Base-by-base conservation (phyloP, 2,888 invertebrate species). In the Coelopa pilipes region DNA sequence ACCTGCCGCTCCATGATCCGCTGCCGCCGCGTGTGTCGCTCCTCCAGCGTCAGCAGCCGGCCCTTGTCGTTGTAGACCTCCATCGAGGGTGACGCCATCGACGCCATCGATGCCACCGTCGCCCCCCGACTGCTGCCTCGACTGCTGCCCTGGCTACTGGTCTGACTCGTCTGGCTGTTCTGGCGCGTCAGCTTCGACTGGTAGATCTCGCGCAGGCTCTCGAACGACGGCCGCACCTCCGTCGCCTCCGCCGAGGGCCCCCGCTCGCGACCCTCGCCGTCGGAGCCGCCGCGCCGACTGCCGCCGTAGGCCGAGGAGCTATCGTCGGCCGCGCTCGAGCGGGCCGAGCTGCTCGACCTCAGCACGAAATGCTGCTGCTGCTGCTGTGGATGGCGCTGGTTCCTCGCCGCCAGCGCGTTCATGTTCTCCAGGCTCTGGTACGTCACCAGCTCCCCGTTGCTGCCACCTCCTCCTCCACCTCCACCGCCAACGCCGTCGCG, bases 131-230 rank as follows among this genome's bases (percentile, higher is more conserved):
- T 34, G 34, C 34, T 34, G 34, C 65, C 19, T 15, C 45, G 53
- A 10, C 57, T 57, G 59, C 57, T 57, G 59, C 57, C 21, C 75
- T 76, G 47, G 76, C 77, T 45, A 46, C 75, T 76, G 63, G 73
- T 89, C 84, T 46, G 89, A 70, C 78, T 77, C 12, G 76, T 73
- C 69, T 81, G 80, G 70, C 81, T 82, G 69, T 89, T 88, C 67
- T 87, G 87, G 46, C 88, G 85, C 75, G 88, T 89, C 76, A 90
- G 89, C 62, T 90, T 90, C 15, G 91, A 91, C 79, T 94, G 93
- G 80, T 92, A 93, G 77, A 94, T 93, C 82, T 93, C 93, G 70
- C 94, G 89, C 1, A 95, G 87, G 82, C 93, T 94, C 55, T 92
- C 91, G 87, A 93, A 90, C 45, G 75, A 78, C 9, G 77, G 34